Conservation (phyloP, 2,113 vertebrate genomes). For the Paralichthys olivaceus region DNA sequence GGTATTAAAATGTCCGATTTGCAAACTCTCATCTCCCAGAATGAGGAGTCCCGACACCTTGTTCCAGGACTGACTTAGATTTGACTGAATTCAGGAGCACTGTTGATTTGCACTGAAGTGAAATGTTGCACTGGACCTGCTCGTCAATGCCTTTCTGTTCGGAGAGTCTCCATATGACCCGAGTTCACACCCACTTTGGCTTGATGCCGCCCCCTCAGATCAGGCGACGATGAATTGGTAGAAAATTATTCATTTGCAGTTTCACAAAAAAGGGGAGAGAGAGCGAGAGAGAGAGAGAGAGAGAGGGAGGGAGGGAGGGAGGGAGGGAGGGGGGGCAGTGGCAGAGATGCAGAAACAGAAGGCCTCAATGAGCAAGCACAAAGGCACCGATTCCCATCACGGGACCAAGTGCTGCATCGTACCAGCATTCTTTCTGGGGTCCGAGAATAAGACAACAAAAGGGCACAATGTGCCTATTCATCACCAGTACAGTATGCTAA, state of each 20-base stretch:
- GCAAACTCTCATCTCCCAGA: too few relatives aligned
- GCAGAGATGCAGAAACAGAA: constrained; percentile 55
- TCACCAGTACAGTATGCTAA: constrained; percentile 74
- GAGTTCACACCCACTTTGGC: constrained; percentile 34
- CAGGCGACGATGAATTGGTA: constrained; percentile 45
- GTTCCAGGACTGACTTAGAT: not conserved
- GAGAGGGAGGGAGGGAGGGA: not conserved
- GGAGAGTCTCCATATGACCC: constrained; percentile 1
- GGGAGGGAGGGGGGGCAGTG: not conserved
- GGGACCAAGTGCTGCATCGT: constrained; percentile 67
- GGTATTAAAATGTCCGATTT: too few relatives aligned
- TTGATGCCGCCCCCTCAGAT: constrained; percentile 11
- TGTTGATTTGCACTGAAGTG: not conserved
- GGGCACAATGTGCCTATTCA: constrained; percentile 79
- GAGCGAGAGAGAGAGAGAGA: too few relatives aligned
- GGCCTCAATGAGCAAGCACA: constrained; percentile 76
- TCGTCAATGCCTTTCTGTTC: constrained; percentile 30
- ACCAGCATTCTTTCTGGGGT: constrained; percentile 75
- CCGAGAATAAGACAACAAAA: constrained; percentile 69
- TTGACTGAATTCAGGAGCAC: not conserved
- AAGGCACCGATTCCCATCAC: constrained; percentile 62
- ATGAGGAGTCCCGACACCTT: too few relatives aligned
- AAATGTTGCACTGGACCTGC: too few relatives aligned
- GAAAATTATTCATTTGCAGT: constrained; percentile 59
- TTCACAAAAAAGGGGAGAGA: constrained; percentile 34